Evolutionary conservation across 2,113 vertebrate species (phyloP).

Genomic region (Azemiops feae): DNA sequence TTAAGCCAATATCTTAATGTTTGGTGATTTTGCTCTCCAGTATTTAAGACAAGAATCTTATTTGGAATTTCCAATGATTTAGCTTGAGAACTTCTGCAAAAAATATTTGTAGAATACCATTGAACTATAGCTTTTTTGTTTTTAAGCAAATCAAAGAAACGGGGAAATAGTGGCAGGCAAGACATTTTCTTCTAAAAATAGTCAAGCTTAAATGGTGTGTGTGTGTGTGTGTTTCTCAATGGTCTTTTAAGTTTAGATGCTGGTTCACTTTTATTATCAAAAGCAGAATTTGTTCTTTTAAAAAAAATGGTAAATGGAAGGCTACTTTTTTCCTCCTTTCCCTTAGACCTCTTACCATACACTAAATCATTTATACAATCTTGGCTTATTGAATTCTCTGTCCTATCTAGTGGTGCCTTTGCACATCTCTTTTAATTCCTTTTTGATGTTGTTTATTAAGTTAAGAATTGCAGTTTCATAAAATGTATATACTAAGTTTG

Average conservation of each 20-base stretch:
- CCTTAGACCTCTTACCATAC: neutral
- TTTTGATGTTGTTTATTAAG: neutral
- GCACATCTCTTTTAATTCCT: neutral
- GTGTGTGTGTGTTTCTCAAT: neutral
- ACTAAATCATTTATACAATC: neutral
- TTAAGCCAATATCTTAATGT: neutral
- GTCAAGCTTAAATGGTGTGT: neutral
- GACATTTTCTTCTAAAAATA: neutral
- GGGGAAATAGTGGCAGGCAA: neutral
- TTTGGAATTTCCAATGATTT: neutral
- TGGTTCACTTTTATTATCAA: neutral
- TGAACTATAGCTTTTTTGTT: neutral
- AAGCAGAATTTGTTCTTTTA: neutral
- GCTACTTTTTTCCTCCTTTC: neutral
- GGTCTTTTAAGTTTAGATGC: neutral
- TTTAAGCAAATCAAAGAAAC: neutral
- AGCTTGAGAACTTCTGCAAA: neutral
- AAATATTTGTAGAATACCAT: neutral
- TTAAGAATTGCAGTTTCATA: neutral
- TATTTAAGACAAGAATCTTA: neutral
- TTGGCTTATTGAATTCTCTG: neutral
- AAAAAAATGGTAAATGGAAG: neutral
- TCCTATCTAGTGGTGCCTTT: neutral
- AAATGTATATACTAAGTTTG: neutral
- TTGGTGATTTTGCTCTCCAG: neutral